phyloP scores from a whole-genome alignment of 2,797 vertebrate genomes.

The Geotrypetes seraphini region DNA sequence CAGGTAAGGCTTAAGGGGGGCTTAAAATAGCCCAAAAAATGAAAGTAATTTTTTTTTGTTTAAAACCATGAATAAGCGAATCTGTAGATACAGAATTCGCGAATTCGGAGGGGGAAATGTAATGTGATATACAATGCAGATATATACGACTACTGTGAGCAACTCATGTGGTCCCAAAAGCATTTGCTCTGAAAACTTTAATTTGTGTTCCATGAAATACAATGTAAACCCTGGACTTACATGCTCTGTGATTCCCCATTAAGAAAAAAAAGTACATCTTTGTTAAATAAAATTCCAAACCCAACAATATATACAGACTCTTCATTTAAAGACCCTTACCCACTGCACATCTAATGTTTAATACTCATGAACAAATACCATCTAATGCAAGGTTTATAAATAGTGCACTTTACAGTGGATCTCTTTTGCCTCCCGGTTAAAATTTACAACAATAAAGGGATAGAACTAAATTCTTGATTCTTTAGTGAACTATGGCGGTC shows the following conservation, averaged over 20 bases:
- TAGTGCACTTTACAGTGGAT: conserved; percentile 21
- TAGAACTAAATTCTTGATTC: conserved; percentile 17
- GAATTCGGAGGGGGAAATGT: too few relatives aligned
- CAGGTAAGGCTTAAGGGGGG: too few relatives aligned
- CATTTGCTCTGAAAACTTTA: conserved; percentile 16
- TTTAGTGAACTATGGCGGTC: conserved; percentile 18
- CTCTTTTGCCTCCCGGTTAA: conserved; percentile 6
- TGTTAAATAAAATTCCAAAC: conserved; percentile 25
- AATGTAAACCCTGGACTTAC: conserved; percentile 15
- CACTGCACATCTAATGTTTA: conserved; percentile 29
- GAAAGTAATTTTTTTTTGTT: too few relatives aligned
- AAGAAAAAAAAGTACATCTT: conserved; percentile 26
- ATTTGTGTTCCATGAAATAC: conserved; percentile 19
- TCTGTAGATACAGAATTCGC: too few relatives aligned
- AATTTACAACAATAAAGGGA: too few relatives aligned
- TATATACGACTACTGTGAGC: conserved; percentile 19
- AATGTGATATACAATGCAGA: conserved; percentile 13
- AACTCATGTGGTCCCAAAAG: conserved; percentile 15
- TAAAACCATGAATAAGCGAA: too few relatives aligned
- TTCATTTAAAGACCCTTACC: conserved; percentile 28
- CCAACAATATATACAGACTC: conserved; percentile 29
- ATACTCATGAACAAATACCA: conserved; percentile 47
- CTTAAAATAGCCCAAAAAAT: too few relatives aligned
- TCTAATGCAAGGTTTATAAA: conserved; percentile 49
- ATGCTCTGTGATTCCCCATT: conserved; percentile 24